Conservation (phyloP, 2,797 vertebrate species). For the Furcifer pardalis region DNA sequence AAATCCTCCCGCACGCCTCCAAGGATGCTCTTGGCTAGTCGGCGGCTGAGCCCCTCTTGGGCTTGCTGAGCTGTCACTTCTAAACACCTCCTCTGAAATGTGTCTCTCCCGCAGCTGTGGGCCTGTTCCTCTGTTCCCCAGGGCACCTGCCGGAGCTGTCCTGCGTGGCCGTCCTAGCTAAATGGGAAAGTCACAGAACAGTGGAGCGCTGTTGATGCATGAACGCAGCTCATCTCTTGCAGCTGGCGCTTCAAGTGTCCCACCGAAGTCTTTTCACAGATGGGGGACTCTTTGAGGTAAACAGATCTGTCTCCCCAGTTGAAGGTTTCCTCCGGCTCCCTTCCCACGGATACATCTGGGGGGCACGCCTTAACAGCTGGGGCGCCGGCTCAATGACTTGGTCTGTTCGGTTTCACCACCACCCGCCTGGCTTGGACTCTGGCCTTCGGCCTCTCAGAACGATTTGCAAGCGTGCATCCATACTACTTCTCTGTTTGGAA, state of each 20-base stretch:
- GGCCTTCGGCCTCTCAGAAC: too few relatives aligned
- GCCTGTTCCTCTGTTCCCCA: constrained; percentile 32
- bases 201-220: constrained; percentile 45
- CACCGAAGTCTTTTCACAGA: constrained; percentile 50
- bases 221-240: constrained; percentile 25
- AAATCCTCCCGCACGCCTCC: background rate
- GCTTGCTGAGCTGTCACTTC: background rate
- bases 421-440: too few relatives aligned
- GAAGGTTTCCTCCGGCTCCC: constrained; percentile 31
- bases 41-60: background rate
- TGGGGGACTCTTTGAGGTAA: constrained; percentile 52
- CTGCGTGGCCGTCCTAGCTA: constrained; percentile 43
- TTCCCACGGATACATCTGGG: background rate
- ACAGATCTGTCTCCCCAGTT: constrained; percentile 43
- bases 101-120: background rate
- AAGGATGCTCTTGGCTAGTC: background rate
- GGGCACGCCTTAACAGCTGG: background rate
- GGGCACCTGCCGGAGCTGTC: constrained; percentile 4
- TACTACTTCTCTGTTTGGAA: too few relatives aligned
- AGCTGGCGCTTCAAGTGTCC: constrained; percentile 41
- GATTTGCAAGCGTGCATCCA: too few relatives aligned
- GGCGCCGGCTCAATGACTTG: background rate
- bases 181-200: constrained; percentile 51
- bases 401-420: too few relatives aligned
- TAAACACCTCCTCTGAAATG: constrained; percentile 42